Evolutionary conservation across 2,113 vertebrate genomes (phyloP).

Genomic region (Chloroceryle aenea): DNA sequence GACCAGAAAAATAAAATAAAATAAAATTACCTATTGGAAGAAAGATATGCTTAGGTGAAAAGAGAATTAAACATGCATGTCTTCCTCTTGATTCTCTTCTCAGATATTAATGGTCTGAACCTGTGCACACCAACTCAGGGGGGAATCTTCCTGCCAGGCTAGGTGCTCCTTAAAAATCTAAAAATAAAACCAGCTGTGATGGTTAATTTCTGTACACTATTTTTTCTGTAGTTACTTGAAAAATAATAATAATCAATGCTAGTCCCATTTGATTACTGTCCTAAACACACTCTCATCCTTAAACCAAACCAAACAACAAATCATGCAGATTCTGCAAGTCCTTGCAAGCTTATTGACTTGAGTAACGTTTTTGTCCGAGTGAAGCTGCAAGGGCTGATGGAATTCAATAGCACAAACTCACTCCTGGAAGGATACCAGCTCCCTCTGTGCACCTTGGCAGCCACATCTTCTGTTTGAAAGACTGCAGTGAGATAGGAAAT

Average conservation of each 20-base stretch:
- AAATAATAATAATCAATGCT: neutral
- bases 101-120: neutral
- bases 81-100: neutral
- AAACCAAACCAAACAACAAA: neutral
- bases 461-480: constrained; percentile 1
- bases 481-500: neutral
- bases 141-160: neutral
- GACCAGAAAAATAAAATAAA: neutral
- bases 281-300: neutral
- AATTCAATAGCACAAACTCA: neutral
- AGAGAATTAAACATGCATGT: too few species aligned
- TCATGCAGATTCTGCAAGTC: neutral
- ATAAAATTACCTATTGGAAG: neutral
- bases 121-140: neutral
- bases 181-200: neutral
- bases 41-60: too few species aligned
- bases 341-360: neutral
- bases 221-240: neutral
- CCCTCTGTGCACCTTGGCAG: constrained; percentile 14
- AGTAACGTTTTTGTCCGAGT: neutral
- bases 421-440: constrained; percentile 10
- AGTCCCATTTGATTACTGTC: neutral
- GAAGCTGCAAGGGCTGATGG: neutral
- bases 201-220: neutral
- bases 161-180: neutral